Conservation (phyloP, 2,113 vertebrate species). For the Gnathonemus longibarbis region DNA sequence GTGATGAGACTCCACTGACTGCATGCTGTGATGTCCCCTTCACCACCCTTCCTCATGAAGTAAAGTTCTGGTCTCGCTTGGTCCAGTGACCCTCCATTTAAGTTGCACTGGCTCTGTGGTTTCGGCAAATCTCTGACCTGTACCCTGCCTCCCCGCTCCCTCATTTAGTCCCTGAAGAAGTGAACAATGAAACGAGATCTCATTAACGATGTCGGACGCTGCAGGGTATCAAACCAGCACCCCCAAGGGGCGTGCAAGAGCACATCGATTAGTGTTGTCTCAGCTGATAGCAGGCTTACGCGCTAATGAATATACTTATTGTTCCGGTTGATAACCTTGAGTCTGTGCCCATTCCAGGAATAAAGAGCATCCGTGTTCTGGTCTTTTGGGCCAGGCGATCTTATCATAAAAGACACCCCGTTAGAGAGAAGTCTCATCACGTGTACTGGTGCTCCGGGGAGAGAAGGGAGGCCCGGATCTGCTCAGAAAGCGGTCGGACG, state of each 20-base stretch:
- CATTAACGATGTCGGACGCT: background rate
- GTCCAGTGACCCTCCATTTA: background rate
- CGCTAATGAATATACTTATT: conserved; percentile 4
- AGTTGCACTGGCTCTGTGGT: background rate
- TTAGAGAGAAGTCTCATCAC: background rate
- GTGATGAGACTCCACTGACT: background rate
- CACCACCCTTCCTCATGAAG: background rate
- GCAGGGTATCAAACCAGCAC: background rate
- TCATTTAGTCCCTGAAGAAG: background rate
- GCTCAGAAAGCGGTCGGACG: background rate
- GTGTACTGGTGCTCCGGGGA: background rate
- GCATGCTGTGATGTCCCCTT: background rate
- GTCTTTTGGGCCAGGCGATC: background rate
- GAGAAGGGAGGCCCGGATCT: background rate
- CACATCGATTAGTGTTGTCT: background rate
- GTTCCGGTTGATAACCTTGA: conserved; percentile 14
- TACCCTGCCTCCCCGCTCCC: background rate
- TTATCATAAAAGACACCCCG: background rate
- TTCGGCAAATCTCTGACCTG: background rate
- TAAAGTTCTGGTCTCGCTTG: background rate
- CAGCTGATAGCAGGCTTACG: background rate
- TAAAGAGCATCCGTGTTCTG: background rate
- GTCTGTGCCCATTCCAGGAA: background rate
- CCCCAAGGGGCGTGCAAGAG: background rate
- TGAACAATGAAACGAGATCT: background rate